Evolutionary conservation across 2,888 invertebrate species (phyloP).

Genomic region (Petrolisthes manimaculis): DNA sequence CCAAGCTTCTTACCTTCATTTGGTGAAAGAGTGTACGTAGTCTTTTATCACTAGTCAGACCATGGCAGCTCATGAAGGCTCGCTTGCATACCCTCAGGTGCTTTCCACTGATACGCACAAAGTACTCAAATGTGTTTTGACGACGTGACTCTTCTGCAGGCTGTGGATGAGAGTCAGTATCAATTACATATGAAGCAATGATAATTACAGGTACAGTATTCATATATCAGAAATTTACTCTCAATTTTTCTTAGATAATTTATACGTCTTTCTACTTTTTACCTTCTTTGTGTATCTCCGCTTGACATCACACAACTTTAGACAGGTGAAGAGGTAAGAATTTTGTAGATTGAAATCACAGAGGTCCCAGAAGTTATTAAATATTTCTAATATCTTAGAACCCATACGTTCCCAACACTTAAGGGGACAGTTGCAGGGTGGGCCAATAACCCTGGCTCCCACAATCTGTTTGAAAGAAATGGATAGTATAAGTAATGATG

Average conservation of each 20-base stretch:
- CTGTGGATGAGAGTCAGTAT: constrained; percentile 34
- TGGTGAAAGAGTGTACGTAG: constrained; percentile 63
- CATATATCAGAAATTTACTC: background rate
- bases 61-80: constrained; percentile 65
- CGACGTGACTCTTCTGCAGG: constrained; percentile 63
- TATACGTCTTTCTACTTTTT: constrained; percentile 8
- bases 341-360: constrained; percentile 65
- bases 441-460: constrained; percentile 58
- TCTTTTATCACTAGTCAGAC: constrained; percentile 64
- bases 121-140: constrained; percentile 65
- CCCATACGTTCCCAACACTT: constrained; percentile 66
- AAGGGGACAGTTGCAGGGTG: constrained; percentile 63
- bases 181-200: too few relatives aligned
- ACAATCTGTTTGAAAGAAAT: constrained; percentile 45
- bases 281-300: constrained; percentile 64
- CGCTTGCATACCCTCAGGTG: constrained; percentile 64
- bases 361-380: constrained; percentile 65
- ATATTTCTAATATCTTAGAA: constrained; percentile 61
- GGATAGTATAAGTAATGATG: background rate
- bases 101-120: constrained; percentile 64
- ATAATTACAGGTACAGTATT: too few relatives aligned
- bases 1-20: constrained; percentile 54
- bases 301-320: constrained; percentile 65
- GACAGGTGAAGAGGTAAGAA: constrained; percentile 64
- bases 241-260: background rate